Evolutionary conservation across 2,888 invertebrate species (phyloP), one percentile per base, ranked within the genome.

Genomic region (Stegana nigrithorax): DNA sequence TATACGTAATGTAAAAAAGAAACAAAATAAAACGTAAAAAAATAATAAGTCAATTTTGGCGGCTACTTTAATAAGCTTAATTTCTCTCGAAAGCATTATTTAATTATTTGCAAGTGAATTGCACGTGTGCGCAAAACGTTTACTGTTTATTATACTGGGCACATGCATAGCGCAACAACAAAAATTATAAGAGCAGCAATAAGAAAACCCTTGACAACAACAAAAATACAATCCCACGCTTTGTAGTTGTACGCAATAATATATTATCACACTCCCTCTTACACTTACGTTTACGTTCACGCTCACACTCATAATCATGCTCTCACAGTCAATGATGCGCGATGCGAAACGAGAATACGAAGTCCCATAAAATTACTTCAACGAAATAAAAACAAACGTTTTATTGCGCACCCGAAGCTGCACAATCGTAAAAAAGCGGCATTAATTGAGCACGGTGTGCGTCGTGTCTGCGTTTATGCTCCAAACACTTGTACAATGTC

Each of bases 1-100:
- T 74, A 72, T 76, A 64, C 75, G 70, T 67, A 65, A 74, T 78
- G 60, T 56, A 17, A 56, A 51, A 68, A 10, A 45, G 29, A 32
- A 26, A 50, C 17, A 50, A 26, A 29, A 19, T 25, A 10, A 56
- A 10, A 39, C 39, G 10, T 4, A 25, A 25, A 25, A 56, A 44
- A 27, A 65, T 63, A 67, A 45, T 57, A 65, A 61, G 59, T 60
- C 23, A 44, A 27, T 29, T 62, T 62, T 50, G 62, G 62, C 55
- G 55, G 42, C 57, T 62, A 64, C 63, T 71, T 42, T 32, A 45
- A 4, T 26, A 50, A 14, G 19, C 3, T 45, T 26, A 19, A 19
- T 32, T 36, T 59, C 36, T n/a, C n/a, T n/a, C n/a, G n/a, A n/a
- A n/a, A n/a, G n/a, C n/a, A n/a, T 39, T 56, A 12, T 56, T 56